Evolutionary conservation across 2,113 vertebrate species (phyloP).

Genomic region (Okapia johnstoni): DNA sequence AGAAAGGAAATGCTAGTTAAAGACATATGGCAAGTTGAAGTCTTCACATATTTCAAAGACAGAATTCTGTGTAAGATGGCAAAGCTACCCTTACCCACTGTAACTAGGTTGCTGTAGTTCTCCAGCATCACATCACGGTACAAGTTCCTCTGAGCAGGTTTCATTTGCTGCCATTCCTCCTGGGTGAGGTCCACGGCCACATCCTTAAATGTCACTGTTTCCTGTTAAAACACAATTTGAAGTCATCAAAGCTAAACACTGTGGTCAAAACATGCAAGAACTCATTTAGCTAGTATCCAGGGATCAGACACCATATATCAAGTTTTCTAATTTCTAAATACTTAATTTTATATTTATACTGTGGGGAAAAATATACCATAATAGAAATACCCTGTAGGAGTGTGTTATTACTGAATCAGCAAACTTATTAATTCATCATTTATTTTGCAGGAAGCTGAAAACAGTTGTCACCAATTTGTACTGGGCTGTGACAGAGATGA

Average conservation of each 20-base stretch:
- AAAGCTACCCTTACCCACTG: slow-evolving; percentile 58
- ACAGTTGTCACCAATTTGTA: background rate
- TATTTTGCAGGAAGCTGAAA: background rate
- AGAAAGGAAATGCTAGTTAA: background rate
- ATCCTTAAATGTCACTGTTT: slow-evolving; percentile 61
- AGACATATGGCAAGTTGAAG: background rate
- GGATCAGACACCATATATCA: background rate
- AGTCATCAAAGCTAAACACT: background rate
- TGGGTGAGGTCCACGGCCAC: slow-evolving; percentile 63
- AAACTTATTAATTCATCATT: background rate
- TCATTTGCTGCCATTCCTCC: slow-evolving; percentile 70
- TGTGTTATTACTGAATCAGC: background rate
- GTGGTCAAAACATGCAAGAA: slow-evolving; percentile 3
- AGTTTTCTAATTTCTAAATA: background rate
- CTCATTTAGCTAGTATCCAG: background rate
- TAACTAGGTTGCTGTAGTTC: slow-evolving; percentile 65
- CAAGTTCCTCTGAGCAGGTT: slow-evolving; percentile 61
- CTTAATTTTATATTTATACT: background rate
- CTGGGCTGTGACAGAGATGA: background rate
- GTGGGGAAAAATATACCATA: background rate
- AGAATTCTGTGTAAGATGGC: background rate
- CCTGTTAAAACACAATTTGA: slow-evolving; percentile 47
- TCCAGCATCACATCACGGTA: slow-evolving; percentile 72
- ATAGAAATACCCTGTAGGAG: background rate
- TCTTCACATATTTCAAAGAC: background rate